Base-by-base conservation (phyloP, 2,888 invertebrate species). In the Melanostoma mellinum region DNA sequence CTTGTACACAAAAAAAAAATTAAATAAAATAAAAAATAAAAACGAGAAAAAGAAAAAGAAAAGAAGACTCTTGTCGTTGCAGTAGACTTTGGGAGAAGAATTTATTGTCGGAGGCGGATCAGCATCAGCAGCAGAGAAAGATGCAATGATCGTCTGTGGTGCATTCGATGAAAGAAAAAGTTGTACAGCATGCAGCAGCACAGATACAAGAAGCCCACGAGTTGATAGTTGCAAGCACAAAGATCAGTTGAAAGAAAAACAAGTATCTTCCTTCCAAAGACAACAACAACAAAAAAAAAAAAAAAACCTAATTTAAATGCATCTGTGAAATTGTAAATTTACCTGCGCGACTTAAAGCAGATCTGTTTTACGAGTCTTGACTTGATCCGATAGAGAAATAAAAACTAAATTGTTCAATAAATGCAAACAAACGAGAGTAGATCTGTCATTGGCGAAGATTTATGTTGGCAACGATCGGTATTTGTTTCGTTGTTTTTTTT, bases 141-240 rank as follows among this genome's bases (percentile, higher is more conserved):
- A 30, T 61, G 58, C 73, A 58, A 35, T 33, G 68, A 65, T 73
- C 77, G 52, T 78, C 55, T 74, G 1, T 50, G 32, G 71, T 52
- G 71, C 71, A 75, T 61, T 79, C 67, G 79, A 79, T 67, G 74
- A 79, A 84, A 84, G 79, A 84, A 84, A 84, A 84, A 75, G 79
- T 84, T 79, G 40, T 52, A 55, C 52, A 63, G 32, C 53, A 79
- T 74, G 68, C 79, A 69, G 63, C 72, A 72, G 40, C 56, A 68
- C 30, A 44, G 60, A 10, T 67, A 60, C 46, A 65, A 63, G 68
- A 53, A 69, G 33, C 67, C 67, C 42, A 48, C 48, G 30, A 38
- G 8, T 50, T 6, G 58, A 6, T 20, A 20, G 20, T 20, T 4
- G 10, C 10, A 2, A 46, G 46, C 32, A 38, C 10, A 9, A 42